A percentile compares a stretch with the other conserved stretches of the same genome.
These are phyloP conservation scores for Hyperoodon ampullatus DNA, from an alignment of 2,113 vertebrate species.

Conservation along the genomic window DNA sequence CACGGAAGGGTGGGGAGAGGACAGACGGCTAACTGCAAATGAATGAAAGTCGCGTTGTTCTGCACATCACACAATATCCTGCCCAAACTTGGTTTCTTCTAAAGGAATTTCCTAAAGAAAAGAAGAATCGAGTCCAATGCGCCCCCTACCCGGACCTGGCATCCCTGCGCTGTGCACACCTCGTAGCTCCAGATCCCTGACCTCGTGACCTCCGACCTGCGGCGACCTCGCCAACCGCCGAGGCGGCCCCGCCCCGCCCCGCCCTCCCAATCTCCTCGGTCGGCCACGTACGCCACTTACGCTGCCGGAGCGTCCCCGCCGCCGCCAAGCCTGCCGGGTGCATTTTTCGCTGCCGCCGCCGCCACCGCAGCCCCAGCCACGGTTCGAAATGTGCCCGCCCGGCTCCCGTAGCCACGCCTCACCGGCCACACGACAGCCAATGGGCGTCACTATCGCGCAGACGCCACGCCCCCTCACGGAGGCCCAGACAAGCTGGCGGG, in stretches of 20 bases:
- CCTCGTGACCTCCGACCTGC: conserved; percentile 53
- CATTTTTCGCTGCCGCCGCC: conserved; percentile 21
- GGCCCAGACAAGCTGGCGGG: not conserved
- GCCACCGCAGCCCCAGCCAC: not conserved
- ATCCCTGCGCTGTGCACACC: conserved; percentile 13
- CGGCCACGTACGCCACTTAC: conserved; percentile 79
- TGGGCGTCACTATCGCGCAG: not conserved
- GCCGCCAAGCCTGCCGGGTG: conserved; percentile 54
- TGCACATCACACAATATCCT: not conserved
- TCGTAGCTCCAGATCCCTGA: not conserved
- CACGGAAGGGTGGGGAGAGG: not conserved
- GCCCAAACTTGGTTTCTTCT: not conserved
- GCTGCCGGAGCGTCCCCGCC: conserved; percentile 74
- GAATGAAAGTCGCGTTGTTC: conserved; percentile 49
- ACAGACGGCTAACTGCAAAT: conserved; percentile 8
- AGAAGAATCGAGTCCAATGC: not conserved
- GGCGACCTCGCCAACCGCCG: conserved; percentile 24
- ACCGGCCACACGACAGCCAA: not conserved
- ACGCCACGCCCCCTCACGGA: not conserved
- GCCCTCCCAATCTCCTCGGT: not conserved
- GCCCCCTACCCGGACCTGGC: conserved; percentile 49
- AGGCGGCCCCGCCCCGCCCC: not conserved
- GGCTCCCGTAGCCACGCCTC: conserved; percentile 72
- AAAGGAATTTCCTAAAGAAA: not conserved
- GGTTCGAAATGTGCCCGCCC: conserved; percentile 45